Evolutionary conservation across 2,888 invertebrate species (phyloP).

Genomic region (Volucella bombylans): DNA sequence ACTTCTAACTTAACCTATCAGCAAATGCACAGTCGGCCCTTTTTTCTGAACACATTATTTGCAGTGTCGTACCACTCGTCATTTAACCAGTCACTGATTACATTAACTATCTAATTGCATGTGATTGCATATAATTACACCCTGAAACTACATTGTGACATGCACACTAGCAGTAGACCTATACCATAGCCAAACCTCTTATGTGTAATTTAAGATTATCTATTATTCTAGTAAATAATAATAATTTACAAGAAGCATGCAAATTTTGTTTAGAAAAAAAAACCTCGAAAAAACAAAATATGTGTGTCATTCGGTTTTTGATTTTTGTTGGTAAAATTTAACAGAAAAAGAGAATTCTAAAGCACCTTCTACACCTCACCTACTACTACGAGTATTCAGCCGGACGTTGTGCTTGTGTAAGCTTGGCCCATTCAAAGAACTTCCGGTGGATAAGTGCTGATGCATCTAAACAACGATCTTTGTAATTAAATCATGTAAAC

Average conservation of each 20-base stretch:
- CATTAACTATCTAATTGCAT: constrained; percentile 60
- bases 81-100: constrained; percentile 58
- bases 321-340: constrained; percentile 22
- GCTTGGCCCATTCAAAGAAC: constrained; percentile 51
- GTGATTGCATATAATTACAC: constrained; percentile 65
- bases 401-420: constrained; percentile 41
- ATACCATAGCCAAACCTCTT: constrained; percentile 25
- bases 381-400: not conserved
- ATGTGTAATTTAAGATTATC: constrained; percentile 53
- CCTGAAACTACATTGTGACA: constrained; percentile 56
- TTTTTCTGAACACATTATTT: constrained; percentile 14
- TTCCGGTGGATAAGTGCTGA: constrained; percentile 64
- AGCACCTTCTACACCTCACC: constrained; percentile 4
- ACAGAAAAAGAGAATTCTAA: constrained; percentile 11
- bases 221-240: constrained; percentile 65
- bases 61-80: constrained; percentile 30
- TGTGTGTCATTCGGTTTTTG: constrained; percentile 45
- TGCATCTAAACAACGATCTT: constrained; percentile 60
- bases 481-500: constrained; percentile 61
- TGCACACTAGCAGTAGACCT: constrained; percentile 45
- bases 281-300: constrained; percentile 43
- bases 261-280: constrained; percentile 43
- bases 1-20: constrained; percentile 8
- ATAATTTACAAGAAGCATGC: constrained; percentile 67
- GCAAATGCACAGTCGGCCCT: constrained; percentile 29